Percentiles rank a stretch among this genome's conserved stretches.
Conservation (phyloP, 1,140 invertebrate species). For the Trinorchestia longiramus region DNA sequence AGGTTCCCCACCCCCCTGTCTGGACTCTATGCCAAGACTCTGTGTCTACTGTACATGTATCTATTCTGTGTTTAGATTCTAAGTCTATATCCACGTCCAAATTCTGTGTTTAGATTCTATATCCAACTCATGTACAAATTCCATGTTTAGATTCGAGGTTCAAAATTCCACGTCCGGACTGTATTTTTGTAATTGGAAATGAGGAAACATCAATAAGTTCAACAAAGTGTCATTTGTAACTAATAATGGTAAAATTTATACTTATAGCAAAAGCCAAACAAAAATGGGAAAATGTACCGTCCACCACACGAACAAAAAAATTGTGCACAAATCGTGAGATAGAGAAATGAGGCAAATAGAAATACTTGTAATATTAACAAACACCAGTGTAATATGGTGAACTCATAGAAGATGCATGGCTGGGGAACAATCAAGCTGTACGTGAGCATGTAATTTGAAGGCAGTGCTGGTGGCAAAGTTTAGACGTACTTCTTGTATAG, state of each 20-base stretch:
- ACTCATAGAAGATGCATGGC: background rate
- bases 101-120: background rate
- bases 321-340: too few species aligned
- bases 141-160: background rate
- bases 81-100: background rate
- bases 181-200: background rate
- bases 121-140: background rate
- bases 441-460: background rate
- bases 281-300: background rate
- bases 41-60: background rate
- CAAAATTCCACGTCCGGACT: background rate
- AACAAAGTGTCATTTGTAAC: too few species aligned
- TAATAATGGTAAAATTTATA: too few species aligned
- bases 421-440: background rate
- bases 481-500: background rate
- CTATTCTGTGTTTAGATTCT: background rate
- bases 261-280: background rate
- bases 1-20: background rate
- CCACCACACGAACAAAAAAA: background rate
- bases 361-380: background rate
- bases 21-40: background rate
- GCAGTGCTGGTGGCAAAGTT: background rate
- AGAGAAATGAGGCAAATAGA: background rate
- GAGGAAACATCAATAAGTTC: background rate
- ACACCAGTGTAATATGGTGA: background rate